Conservation (phyloP, 1,140 invertebrate genomes). For the Drosophila asahinai region DNA sequence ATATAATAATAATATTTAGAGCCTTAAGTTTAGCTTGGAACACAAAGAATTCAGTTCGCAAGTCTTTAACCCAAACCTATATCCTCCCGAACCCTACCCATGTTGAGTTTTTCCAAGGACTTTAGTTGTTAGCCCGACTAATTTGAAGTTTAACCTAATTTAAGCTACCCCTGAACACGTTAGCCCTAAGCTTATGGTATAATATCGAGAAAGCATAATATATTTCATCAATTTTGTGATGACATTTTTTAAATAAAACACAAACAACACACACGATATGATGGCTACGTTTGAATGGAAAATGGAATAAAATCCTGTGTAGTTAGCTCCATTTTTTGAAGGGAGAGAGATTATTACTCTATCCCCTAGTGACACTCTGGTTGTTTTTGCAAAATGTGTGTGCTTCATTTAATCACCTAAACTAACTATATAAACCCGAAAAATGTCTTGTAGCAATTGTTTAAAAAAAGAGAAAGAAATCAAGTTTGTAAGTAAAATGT, state of each 20-base stretch:
- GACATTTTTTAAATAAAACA: conserved; percentile 59
- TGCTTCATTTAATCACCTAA: conserved; percentile 40
- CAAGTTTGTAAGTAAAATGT: conserved; percentile 57
- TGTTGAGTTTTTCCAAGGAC: conserved; percentile 31
- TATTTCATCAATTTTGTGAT: conserved; percentile 81
- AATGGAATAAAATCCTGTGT: conserved; percentile 35
- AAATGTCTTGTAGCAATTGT: conserved; percentile 16
- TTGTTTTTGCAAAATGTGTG: conserved; percentile 65
- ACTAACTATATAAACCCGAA: conserved; percentile 7
- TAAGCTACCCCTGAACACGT: conserved; percentile 47
- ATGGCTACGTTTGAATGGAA: conserved; percentile 42
- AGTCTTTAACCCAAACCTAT: conserved; percentile 14
- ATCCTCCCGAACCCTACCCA: neutral
- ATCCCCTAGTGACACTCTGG: conserved; percentile 48
- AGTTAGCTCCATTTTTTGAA: conserved; percentile 42
- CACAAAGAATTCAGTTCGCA: conserved; percentile 57
- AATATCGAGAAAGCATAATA: conserved; percentile 49
- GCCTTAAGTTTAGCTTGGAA: conserved; percentile 71
- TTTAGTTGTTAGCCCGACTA: conserved; percentile 40
- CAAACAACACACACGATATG: conserved; percentile 33
- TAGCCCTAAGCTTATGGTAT: conserved; percentile 68
- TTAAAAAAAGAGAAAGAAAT: conserved; percentile 1
- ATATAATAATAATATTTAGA: conserved; percentile 49
- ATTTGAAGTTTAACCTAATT: conserved; percentile 61
- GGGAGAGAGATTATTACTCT: neutral